phyloP scores from a whole-genome alignment of 2,888 invertebrate species.

The Oasisia sp. region DNA sequence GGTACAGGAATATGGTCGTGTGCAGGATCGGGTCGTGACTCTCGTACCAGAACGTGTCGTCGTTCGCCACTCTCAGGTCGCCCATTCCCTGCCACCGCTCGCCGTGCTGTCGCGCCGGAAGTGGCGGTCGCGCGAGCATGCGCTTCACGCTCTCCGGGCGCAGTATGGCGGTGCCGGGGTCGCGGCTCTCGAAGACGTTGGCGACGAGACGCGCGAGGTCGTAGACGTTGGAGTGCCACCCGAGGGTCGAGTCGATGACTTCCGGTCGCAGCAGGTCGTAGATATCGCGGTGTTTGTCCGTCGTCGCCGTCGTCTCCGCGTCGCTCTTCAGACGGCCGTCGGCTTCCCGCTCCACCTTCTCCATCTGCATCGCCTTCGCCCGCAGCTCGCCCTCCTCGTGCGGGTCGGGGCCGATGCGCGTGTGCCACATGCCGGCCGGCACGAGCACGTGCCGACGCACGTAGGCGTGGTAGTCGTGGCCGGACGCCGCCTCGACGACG shows the following conservation, averaged over 20 bases:
- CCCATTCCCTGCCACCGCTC: background rate
- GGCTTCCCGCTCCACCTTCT: constrained; percentile 18
- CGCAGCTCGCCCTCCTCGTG: background rate
- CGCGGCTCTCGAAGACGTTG: constrained; percentile 43
- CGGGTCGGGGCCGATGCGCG: constrained; percentile 46
- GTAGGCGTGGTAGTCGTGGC: constrained; percentile 47
- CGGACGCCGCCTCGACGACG: constrained; percentile 53
- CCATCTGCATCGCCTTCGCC: background rate
- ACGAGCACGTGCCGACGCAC: constrained; percentile 45
- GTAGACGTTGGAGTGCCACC: constrained; percentile 59
- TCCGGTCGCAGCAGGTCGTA: constrained; percentile 38
- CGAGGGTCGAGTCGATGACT: constrained; percentile 54
- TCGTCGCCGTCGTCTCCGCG: background rate
- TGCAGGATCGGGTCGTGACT: constrained; percentile 1
- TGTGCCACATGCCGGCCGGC: constrained; percentile 62
- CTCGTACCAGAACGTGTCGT: constrained; percentile 19
- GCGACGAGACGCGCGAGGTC: constrained; percentile 55
- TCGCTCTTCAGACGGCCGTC: constrained; percentile 10
- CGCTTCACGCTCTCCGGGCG: constrained; percentile 1
- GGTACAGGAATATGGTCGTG: constrained; percentile 19
- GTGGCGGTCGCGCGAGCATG: background rate
- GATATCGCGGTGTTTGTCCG: constrained; percentile 7
- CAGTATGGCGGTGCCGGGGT: constrained; percentile 25
- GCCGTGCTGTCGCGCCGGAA: background rate
- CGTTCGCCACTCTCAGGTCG: background rate